Evolutionary conservation across 2,797 vertebrate genomes (phyloP).

Genomic region (Pelobates cultripes): DNA sequence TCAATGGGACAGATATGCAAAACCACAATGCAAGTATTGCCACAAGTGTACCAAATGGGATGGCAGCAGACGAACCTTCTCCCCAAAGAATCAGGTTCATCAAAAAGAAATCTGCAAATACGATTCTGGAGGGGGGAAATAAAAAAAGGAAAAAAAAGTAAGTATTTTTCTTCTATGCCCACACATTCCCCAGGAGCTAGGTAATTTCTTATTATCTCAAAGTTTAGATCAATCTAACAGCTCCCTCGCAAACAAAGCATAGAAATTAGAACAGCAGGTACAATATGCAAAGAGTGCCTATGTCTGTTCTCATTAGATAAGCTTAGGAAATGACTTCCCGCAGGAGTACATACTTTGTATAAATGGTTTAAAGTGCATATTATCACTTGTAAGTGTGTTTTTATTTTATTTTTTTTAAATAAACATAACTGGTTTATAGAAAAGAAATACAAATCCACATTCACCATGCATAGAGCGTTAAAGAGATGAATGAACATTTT

Average conservation of each 20-base stretch:
- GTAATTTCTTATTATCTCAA: neutral
- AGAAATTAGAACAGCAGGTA: slow-evolving; percentile 9
- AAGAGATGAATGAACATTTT: too few species aligned
- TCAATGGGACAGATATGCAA: slow-evolving; percentile 91
- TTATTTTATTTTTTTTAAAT: too few species aligned
- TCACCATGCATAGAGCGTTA: too few species aligned
- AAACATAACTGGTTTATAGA: too few species aligned
- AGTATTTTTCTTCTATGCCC: slow-evolving; percentile 46
- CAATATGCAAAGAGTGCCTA: neutral
- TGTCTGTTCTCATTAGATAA: neutral
- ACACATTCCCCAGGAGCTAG: slow-evolving; percentile 9
- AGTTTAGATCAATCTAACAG: neutral
- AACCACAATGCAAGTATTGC: slow-evolving; percentile 94
- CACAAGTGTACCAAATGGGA: slow-evolving; percentile 90
- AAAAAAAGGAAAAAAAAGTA: slow-evolving; percentile 52
- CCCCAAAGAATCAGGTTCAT: slow-evolving; percentile 96
- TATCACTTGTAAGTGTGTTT: neutral
- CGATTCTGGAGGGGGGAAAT: slow-evolving; percentile 73
- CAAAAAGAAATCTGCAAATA: slow-evolving; percentile 93
- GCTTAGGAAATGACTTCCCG: too few species aligned
- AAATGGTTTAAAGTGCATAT: neutral
- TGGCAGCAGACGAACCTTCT: slow-evolving; percentile 91
- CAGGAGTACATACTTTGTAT: neutral
- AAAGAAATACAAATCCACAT: too few species aligned
- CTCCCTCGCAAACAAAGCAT: neutral